Evolutionary conservation across 1,140 invertebrate species (phyloP).

Genomic region (Trichoplusia ni): DNA sequence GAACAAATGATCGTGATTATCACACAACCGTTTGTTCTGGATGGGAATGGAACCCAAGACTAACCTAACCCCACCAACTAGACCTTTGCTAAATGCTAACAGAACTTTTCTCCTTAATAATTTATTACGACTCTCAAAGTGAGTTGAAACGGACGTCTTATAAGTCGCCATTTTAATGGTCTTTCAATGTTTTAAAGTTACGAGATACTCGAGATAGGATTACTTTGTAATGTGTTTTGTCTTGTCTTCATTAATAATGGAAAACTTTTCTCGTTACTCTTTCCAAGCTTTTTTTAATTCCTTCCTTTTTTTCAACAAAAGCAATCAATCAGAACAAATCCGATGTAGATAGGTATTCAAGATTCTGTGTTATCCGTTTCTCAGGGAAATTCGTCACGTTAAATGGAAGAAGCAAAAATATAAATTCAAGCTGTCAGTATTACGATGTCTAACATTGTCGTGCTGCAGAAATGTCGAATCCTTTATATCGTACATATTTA

Average conservation of each 20-base stretch:
- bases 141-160: constrained; percentile 8
- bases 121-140: constrained; percentile 9
- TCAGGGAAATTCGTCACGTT: no score
- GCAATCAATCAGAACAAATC: not conserved
- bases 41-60: no score
- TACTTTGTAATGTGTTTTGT: constrained; percentile 16
- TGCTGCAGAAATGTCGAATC: no score
- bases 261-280: constrained; percentile 26
- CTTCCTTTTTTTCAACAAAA: constrained; percentile 12
- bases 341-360: constrained; percentile 5
- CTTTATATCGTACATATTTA: not conserved
- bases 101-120: constrained; percentile 12
- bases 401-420: no score
- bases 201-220: not conserved
- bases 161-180: constrained; percentile 12
- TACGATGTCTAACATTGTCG: no score
- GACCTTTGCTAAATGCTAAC: no score
- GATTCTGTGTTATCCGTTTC: no score
- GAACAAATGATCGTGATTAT: no score
- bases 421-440: no score
- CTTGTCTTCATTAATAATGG: constrained; percentile 25
- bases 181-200: constrained; percentile 21
- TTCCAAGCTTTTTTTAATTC: constrained; percentile 9
- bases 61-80: no score
- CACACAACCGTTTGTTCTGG: no score